These are phyloP conservation scores for Ips nitidus DNA, from an alignment of 1,140 invertebrate genomes.

Conservation along the genomic window DNA sequence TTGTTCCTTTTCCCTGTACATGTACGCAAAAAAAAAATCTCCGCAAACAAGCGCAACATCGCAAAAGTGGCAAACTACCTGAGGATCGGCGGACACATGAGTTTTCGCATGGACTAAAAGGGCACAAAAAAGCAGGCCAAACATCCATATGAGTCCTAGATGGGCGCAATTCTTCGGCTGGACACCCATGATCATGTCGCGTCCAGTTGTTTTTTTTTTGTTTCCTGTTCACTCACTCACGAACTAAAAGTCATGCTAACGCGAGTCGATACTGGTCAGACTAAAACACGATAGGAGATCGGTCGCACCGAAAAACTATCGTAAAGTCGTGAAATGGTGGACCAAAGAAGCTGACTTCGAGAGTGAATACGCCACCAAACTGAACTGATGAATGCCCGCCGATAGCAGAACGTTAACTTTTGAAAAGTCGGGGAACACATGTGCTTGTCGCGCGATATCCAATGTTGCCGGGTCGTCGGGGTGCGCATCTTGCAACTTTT, in stretches of 20 bases:
- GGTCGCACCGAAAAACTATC: slow-evolving; percentile 5
- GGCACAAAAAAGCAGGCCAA: slow-evolving; percentile 24
- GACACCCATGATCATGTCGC: slow-evolving; percentile 12
- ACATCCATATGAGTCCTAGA: slow-evolving; percentile 24
- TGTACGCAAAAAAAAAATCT: too few relatives aligned
- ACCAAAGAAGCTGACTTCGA: slow-evolving; percentile 26
- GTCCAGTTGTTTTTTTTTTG: not conserved
- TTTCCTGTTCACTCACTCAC: slow-evolving; percentile 16
- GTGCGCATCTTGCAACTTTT: not conserved
- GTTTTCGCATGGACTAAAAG: slow-evolving; percentile 19
- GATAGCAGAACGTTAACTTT: slow-evolving; percentile 17
- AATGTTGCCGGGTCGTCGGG: slow-evolving; percentile 7
- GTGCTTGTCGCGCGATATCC: slow-evolving; percentile 18
- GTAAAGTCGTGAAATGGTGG: not conserved
- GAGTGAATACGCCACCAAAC: slow-evolving; percentile 22
- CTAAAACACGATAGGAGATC: slow-evolving; percentile 8
- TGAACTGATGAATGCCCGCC: slow-evolving; percentile 23
- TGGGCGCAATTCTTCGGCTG: slow-evolving; percentile 12
- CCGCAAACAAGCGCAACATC: too few relatives aligned
- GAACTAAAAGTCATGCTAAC: slow-evolving; percentile 23
- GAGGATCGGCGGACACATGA: slow-evolving; percentile 19
- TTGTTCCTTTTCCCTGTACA: too few relatives aligned
- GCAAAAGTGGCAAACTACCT: slow-evolving; percentile 8
- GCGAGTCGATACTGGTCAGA: slow-evolving; percentile 4
- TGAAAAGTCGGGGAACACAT: slow-evolving; percentile 24